Percentiles rank a stretch among this genome's conserved stretches.
Conservation (phyloP, 2,797 vertebrate genomes). For the Carduelis carduelis region DNA sequence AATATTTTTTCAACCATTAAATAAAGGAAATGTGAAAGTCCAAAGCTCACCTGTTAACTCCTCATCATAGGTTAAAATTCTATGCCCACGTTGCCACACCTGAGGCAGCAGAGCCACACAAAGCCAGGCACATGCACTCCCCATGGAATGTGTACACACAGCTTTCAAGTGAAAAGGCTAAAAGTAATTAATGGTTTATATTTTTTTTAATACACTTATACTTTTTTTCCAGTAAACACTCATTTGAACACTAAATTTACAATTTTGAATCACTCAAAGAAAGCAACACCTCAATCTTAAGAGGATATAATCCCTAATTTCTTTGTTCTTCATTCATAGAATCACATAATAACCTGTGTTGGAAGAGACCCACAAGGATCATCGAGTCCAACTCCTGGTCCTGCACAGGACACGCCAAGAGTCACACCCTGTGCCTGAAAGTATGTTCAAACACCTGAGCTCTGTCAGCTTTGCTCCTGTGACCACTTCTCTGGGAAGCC, state of each 20-base stretch:
- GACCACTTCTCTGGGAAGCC: background rate
- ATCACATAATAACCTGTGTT: background rate
- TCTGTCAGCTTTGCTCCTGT: background rate
- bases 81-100: accelerated
- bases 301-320: background rate
- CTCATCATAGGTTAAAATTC: background rate
- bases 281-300: background rate
- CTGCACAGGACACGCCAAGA: too few relatives aligned
- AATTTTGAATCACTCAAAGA: background rate
- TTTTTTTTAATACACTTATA: background rate
- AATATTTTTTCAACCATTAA: background rate
- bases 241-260: background rate
- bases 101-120: background rate
- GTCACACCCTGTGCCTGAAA: accelerated
- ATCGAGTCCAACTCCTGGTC: accelerated
- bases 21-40: background rate
- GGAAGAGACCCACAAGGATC: background rate
- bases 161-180: background rate
- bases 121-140: background rate
- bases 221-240: background rate
- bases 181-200: background rate
- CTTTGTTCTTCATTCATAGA: background rate
- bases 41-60: background rate
- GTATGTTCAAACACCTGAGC: accelerated
- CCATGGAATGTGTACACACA: background rate